These are phyloP conservation scores for Microtus ochrogaster DNA, from an alignment of 2,113 vertebrate genomes.

Conservation along the genomic window DNA sequence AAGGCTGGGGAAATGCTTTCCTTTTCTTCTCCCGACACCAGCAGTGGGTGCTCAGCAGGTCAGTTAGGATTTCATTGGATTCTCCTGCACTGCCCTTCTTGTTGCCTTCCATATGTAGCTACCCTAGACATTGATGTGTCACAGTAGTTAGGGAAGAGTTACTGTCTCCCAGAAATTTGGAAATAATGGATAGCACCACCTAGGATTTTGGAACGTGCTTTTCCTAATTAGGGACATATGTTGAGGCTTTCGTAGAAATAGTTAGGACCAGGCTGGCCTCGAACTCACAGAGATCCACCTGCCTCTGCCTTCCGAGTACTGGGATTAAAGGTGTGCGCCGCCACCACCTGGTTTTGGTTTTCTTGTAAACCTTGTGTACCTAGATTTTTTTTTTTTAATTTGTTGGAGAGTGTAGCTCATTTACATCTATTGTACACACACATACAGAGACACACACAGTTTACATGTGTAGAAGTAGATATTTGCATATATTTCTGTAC, in stretches of 20 bases:
- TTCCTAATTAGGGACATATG: background rate
- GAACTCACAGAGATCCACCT: too few relatives aligned
- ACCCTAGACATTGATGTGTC: background rate
- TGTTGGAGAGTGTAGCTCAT: background rate
- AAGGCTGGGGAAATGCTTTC: background rate
- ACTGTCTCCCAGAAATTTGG: background rate
- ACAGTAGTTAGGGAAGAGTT: background rate
- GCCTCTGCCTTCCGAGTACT: too few relatives aligned
- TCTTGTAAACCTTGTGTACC: background rate
- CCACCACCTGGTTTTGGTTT: background rate
- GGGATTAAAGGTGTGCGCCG: too few relatives aligned
- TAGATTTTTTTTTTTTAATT: background rate
- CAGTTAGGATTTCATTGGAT: background rate
- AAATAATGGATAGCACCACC: background rate
- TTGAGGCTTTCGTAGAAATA: background rate
- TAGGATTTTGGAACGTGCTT: background rate
- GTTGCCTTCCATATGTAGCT: background rate
- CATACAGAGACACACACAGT: background rate
- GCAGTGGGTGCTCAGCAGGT: background rate
- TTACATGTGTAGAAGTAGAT: background rate
- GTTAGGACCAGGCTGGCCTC: background rate
- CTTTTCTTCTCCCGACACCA: background rate
- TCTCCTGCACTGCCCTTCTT: background rate
- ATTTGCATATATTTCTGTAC: background rate
- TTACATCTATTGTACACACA: background rate